Evolutionary conservation across 2,113 vertebrate species (phyloP).

Genomic region (Ardeotis arabs): DNA sequence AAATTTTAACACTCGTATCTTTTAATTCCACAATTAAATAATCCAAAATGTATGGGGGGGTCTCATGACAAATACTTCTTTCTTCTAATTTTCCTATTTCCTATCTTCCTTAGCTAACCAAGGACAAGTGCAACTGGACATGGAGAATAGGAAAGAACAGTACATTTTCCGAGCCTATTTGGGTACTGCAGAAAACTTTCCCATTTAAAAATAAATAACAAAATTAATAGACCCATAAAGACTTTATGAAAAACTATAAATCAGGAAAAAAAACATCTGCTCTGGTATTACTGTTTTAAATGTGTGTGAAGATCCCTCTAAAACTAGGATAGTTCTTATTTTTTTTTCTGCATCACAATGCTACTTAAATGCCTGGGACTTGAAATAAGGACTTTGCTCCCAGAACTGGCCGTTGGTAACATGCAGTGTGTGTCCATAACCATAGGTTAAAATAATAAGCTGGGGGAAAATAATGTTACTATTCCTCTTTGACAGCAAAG

Average conservation of each 20-base stretch:
- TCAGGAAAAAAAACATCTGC: background rate
- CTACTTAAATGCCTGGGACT: background rate
- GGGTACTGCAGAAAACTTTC: background rate
- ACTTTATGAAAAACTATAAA: background rate
- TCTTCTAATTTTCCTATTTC: background rate
- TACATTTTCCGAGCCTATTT: background rate
- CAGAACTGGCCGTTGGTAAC: background rate
- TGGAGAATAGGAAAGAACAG: background rate
- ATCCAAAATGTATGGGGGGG: background rate
- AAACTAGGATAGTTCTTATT: background rate
- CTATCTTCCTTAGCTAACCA: background rate
- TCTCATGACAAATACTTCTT: background rate
- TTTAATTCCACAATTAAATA: background rate
- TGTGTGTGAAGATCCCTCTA: background rate
- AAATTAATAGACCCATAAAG: background rate
- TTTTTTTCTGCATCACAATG: background rate
- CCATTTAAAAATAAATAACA: background rate
- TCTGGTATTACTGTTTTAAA: background rate
- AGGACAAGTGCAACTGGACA: background rate
- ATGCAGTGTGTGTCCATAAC: background rate
- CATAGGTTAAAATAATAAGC: background rate
- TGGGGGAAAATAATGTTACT: background rate
- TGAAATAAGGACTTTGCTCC: background rate
- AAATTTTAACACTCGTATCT: background rate
- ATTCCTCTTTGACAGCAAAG: background rate